Base-by-base conservation (phyloP, 2,797 vertebrate species). In the Etheostoma nigrum region DNA sequence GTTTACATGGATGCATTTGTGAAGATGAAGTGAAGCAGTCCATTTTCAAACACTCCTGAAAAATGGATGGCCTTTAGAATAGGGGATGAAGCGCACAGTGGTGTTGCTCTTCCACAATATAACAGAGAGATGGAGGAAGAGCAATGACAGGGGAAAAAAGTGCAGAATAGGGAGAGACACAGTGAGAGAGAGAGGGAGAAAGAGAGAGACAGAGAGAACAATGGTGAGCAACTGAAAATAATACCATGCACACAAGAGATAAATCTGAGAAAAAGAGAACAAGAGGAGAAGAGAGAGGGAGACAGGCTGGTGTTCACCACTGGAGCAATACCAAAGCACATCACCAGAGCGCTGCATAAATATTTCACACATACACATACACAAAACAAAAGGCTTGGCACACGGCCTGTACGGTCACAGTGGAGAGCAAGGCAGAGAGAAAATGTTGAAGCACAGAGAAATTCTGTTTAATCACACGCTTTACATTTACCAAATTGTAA, bases 11-110 rank as follows among this genome's bases (percentile, higher is more conserved):
- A 30, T 30, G 30, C 30, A 30, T 30, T 30, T 58, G 61, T 45
- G 66, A 72, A 42, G 55, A 67, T 11, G 70, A 80, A 52, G 64
- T 12, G 66, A 76, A 77, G 64, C 66, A 60, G 74, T 85, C 87
- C 91, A 89, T 92, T 90, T 93, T 90, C 75, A 86, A 88, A 81
- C 74, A 55, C 67, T 67, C 69, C 54, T 91, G 74, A 91, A 93
- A 93, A 91, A 91, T 91, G 54, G 71, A 92, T 91, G 85, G 72
- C 62, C 76, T 86, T 78, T 67, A 52, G 79, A 86, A 76, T 14
- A 15, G 18, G 61, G 51, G 66, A 73, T 81, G 65, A 74, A 64
- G 62, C 19, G 1, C 62, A 62, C 49, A 74, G 68, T 13, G 33
- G 61, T 75, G 65, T 70, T 73, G 59, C 68, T 78, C 42, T 19